These are phyloP conservation scores for Lota lota DNA, from an alignment of 2,113 vertebrate genomes.

Conservation along the genomic window DNA sequence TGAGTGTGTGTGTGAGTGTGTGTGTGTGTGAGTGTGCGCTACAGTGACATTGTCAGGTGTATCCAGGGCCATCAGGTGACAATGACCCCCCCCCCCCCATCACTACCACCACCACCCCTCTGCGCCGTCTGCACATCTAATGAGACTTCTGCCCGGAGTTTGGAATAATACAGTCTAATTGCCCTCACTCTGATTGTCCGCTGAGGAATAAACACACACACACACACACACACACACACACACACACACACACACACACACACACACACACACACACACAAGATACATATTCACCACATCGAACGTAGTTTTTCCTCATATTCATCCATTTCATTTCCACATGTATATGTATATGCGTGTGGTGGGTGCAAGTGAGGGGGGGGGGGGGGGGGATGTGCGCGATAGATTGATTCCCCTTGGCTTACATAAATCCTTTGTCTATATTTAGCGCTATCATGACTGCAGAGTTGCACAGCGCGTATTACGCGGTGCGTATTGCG, in stretches of 20 bases:
- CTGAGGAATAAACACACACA: slow-evolving; percentile 12
- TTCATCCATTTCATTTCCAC: slow-evolving; percentile 34
- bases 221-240: slow-evolving; percentile 5
- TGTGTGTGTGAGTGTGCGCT: too few relatives aligned
- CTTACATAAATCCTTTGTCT: slow-evolving; percentile 78
- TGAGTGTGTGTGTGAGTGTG: too few relatives aligned
- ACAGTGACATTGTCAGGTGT: too few relatives aligned
- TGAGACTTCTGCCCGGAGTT: too few relatives aligned
- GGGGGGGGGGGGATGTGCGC: slow-evolving; percentile 54
- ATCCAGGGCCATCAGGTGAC: too few relatives aligned
- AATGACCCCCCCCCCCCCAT: too few relatives aligned
- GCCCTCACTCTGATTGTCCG: too few relatives aligned
- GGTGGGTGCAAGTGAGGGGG: neutral
- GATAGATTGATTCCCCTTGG: slow-evolving; percentile 74
- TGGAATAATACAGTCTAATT: too few relatives aligned
- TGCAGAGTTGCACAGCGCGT: slow-evolving; percentile 66
- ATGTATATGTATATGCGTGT: slow-evolving; percentile 32
- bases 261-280: slow-evolving; percentile 16
- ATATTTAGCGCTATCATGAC: slow-evolving; percentile 77
- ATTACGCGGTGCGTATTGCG: too few relatives aligned
- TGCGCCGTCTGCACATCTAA: too few relatives aligned
- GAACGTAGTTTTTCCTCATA: slow-evolving; percentile 5
- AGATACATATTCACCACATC: too few relatives aligned
- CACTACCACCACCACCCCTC: slow-evolving; percentile 8
- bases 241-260: slow-evolving; percentile 3